These are phyloP conservation scores for Caenorhabditis briggsae DNA, from an alignment of 1,140 invertebrate species.

Conservation along the genomic window DNA sequence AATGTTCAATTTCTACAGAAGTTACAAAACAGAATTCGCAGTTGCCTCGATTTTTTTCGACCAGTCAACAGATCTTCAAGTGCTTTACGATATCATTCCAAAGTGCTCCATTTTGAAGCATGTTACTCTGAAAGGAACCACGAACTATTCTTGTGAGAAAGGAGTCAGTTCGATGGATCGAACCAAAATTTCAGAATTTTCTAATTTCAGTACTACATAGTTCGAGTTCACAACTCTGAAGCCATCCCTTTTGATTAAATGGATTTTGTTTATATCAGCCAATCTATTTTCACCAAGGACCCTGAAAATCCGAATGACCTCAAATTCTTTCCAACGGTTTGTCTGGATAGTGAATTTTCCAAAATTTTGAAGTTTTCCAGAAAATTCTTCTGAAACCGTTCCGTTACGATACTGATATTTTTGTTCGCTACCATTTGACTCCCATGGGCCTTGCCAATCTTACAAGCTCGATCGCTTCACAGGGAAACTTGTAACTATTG, in stretches of 20 bases:
- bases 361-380: not conserved
- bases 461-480: not conserved
- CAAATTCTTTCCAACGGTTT: not conserved
- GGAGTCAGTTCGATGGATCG: not conserved
- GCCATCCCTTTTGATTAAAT: not conserved
- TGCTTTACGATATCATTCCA: not conserved
- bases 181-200: no score
- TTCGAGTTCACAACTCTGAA: not conserved
- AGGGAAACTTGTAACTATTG: not conserved
- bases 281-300: not conserved
- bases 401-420: not conserved
- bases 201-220: not conserved
- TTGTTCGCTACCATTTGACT: not conserved
- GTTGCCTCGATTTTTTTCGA: not conserved
- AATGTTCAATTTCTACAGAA: not conserved
- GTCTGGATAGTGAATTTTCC: not conserved
- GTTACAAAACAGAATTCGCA: not conserved
- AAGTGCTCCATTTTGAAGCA: not conserved
- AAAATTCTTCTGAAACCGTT: not conserved
- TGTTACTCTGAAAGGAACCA: not conserved
- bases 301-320: not conserved
- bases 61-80: not conserved
- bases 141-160: not conserved
- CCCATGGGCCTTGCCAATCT: not conserved
- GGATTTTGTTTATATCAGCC: not conserved